Percentiles rank a stretch among this genome's conserved stretches.
These are phyloP conservation scores for Leucoptera coffeella DNA, from an alignment of 2,888 invertebrate genomes.

Conservation along the genomic window DNA sequence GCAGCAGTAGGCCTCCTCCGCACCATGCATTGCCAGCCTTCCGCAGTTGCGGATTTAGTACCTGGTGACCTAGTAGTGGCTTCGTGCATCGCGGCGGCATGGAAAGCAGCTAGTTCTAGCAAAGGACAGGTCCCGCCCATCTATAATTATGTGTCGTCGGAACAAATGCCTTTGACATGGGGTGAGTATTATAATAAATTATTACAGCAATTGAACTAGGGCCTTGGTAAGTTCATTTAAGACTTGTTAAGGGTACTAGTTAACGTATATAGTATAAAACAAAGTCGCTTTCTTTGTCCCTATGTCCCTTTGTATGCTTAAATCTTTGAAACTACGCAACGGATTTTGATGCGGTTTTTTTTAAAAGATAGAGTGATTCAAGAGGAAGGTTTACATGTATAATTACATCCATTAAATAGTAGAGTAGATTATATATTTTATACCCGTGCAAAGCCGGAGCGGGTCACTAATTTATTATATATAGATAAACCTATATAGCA, in stretches of 20 bases:
- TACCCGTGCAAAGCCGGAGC: too few relatives aligned
- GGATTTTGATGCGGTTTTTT: too few relatives aligned
- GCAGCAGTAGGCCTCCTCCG: slow-evolving; percentile 67
- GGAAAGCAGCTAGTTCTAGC: slow-evolving; percentile 42
- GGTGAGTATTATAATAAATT: slow-evolving; percentile 20
- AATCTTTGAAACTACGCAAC: too few relatives aligned
- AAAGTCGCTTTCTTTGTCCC: too few relatives aligned
- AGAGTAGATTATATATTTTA: too few relatives aligned
- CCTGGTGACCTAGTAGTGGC: slow-evolving; percentile 77
- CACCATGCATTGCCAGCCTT: slow-evolving; percentile 59
- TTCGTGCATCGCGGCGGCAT: slow-evolving; percentile 63
- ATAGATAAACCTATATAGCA: too few relatives aligned
- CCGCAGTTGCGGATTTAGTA: slow-evolving; percentile 63
- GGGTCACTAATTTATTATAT: too few relatives aligned
- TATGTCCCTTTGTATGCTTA: too few relatives aligned
- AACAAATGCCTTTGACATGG: slow-evolving; percentile 73
- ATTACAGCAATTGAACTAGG: background rate
- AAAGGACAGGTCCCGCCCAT: slow-evolving; percentile 49
- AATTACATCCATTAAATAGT: too few relatives aligned
- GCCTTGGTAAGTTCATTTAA: slow-evolving; percentile 1
- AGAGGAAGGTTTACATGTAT: too few relatives aligned
- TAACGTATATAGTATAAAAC: too few relatives aligned
- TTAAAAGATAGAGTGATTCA: too few relatives aligned
- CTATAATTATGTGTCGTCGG: slow-evolving; percentile 80
- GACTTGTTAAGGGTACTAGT: slow-evolving; percentile 1